Percentiles rank a stretch among this genome's conserved stretches.
Evolutionary conservation across 1,140 invertebrate species (phyloP).

Genomic region (Drosophila ogumai): DNA sequence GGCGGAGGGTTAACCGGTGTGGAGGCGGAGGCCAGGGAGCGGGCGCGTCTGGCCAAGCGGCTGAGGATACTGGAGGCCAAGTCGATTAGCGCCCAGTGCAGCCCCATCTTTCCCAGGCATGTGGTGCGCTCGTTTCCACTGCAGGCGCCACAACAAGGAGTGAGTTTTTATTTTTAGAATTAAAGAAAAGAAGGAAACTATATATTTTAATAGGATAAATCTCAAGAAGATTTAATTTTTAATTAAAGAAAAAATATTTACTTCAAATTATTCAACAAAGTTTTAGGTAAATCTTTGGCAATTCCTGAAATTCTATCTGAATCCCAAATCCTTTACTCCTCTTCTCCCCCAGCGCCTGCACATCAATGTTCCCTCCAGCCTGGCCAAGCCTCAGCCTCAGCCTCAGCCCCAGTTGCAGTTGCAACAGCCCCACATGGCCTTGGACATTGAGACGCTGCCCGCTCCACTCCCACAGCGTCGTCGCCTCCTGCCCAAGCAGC

Average conservation of each 20-base stretch:
- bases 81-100: conserved; percentile 84
- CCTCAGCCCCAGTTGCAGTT: conserved; percentile 17
- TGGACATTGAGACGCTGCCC: conserved; percentile 46
- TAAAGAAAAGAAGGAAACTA: too few species aligned
- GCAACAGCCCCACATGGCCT: conserved; percentile 39
- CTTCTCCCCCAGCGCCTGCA: conserved; percentile 56
- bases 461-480: conserved; percentile 52
- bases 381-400: conserved; percentile 47
- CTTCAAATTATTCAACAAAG: too few species aligned
- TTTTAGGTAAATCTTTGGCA: too few species aligned
- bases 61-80: conserved; percentile 80
- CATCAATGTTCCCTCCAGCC: conserved; percentile 73
- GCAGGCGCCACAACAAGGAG: conserved; percentile 66
- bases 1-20: background rate
- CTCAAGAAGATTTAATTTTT: too few species aligned
- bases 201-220: too few species aligned
- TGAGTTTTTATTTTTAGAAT: conserved; percentile 24
- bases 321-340: too few species aligned
- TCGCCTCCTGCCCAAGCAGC: conserved; percentile 70
- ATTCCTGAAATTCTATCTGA: too few species aligned
- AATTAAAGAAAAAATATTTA: too few species aligned
- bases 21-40: conserved; percentile 65
- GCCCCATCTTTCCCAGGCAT: conserved; percentile 78
- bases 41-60: conserved; percentile 61
- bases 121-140: conserved; percentile 59